These are phyloP conservation scores for Oscheius sp. DNA, from an alignment of 2,888 invertebrate genomes.

Conservation along the genomic window DNA sequence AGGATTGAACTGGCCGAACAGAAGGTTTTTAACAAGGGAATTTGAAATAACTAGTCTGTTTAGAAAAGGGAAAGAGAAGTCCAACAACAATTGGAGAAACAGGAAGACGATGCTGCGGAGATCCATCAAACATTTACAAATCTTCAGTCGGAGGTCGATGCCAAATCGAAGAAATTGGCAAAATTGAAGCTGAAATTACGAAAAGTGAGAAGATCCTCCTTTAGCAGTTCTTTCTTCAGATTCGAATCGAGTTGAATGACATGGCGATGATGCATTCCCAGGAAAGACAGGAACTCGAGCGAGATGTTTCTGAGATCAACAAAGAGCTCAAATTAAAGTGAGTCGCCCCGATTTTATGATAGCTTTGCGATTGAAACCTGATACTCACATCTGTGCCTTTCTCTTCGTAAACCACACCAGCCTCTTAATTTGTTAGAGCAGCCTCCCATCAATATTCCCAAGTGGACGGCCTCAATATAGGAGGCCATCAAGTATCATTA, in stretches of 20 bases:
- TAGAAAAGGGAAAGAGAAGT: constrained; percentile 82
- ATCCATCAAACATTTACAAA: constrained; percentile 89
- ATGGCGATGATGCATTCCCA: constrained; percentile 86
- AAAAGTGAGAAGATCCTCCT: constrained; percentile 30
- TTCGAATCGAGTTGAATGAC: constrained; percentile 82
- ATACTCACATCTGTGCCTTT: background rate
- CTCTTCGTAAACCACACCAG: background rate
- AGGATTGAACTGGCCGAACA: constrained; percentile 88
- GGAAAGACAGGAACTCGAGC: constrained; percentile 90
- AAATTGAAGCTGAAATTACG: constrained; percentile 83
- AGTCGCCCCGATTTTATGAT: constrained; percentile 45
- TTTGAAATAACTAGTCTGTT: constrained; percentile 25
- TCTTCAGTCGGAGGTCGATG: constrained; percentile 94
- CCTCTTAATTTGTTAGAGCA: no score
- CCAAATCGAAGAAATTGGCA: constrained; percentile 90
- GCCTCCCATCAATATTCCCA: background rate
- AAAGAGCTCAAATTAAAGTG: constrained; percentile 87
- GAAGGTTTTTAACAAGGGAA: no score
- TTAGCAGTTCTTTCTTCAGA: constrained; percentile 32
- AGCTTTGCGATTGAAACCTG: background rate
- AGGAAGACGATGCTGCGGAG: constrained; percentile 90
- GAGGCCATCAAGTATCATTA: constrained; percentile 26
- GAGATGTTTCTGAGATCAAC: constrained; percentile 87
- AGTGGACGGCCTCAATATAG: constrained; percentile 9
- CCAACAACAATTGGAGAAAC: constrained; percentile 88